A percentile compares a stretch with the other conserved stretches of the same genome.
Conservation (phyloP, 2,113 vertebrate genomes). For the Triplophysa tibetana region DNA sequence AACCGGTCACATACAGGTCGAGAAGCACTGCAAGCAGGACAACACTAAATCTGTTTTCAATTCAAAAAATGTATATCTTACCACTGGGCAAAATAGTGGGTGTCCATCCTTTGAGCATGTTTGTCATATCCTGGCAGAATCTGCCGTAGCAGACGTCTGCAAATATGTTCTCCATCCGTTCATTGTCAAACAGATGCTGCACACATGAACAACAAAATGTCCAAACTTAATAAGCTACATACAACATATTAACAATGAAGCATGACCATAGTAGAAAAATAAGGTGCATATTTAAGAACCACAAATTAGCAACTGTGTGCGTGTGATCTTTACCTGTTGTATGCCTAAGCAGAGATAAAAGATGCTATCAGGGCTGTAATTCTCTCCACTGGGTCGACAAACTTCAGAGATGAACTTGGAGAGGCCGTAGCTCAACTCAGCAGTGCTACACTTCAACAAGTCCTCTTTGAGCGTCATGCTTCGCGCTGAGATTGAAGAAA, state of each 20-base stretch:
- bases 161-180: conserved; percentile 98
- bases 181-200: conserved; percentile 95
- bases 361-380: conserved; percentile 90
- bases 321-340: conserved; percentile 83
- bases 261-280: neutral
- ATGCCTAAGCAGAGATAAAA: conserved; percentile 98
- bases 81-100: conserved; percentile 88
- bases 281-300: neutral
- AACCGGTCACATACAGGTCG: conserved; percentile 26
- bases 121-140: conserved; percentile 91
- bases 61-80: conserved; percentile 61
- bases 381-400: conserved; percentile 87
- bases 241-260: neutral
- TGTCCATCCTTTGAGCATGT: conserved; percentile 86
- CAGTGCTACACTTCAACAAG: conserved; percentile 86
- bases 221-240: conserved; percentile 25
- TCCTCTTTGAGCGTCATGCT: conserved; percentile 90
- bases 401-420: conserved; percentile 92
- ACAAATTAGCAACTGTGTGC: neutral
- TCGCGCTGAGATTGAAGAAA: conserved; percentile 72
- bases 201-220: neutral
- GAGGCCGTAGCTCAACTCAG: conserved; percentile 93
- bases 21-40: neutral
- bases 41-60: neutral
- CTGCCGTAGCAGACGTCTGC: conserved; percentile 91